Percentiles rank a stretch among this genome's conserved stretches.
phyloP scores from a whole-genome alignment of 2,113 vertebrate genomes.

The Neodon shergylaensis region DNA sequence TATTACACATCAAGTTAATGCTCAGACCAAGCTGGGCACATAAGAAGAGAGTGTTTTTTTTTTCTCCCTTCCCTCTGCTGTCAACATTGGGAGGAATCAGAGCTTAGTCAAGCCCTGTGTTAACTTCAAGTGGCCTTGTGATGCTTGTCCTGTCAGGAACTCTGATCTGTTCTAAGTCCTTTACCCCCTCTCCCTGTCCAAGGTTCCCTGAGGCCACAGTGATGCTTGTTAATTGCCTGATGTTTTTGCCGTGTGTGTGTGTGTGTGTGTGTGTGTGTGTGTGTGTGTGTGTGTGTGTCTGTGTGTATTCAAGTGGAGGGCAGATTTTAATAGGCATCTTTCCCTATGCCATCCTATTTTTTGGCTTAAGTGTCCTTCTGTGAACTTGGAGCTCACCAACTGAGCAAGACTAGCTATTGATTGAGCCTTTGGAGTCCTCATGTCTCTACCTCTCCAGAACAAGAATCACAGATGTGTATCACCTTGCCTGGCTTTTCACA shows the following conservation, averaged over 20 bases:
- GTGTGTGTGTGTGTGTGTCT: background rate
- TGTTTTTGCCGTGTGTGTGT: background rate
- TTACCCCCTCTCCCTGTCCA: background rate
- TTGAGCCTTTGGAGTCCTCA: background rate
- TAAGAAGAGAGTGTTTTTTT: background rate
- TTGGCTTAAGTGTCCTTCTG: background rate
- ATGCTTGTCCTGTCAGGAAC: background rate
- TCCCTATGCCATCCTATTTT: background rate
- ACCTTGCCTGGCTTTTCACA: background rate
- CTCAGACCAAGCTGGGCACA: background rate
- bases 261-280: background rate
- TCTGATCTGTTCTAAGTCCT: slow-evolving; percentile 9
- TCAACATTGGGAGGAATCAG: background rate
- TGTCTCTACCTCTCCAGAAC: background rate
- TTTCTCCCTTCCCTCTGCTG: background rate
- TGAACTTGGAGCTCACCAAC: background rate
- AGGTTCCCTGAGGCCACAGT: background rate
- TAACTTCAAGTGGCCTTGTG: background rate
- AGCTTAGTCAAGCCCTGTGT: background rate
- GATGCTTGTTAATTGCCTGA: background rate
- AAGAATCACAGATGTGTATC: background rate
- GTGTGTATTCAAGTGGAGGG: background rate
- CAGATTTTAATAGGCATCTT: background rate
- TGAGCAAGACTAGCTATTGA: background rate
- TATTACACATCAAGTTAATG: background rate